Evolutionary conservation across 2,113 vertebrate species (phyloP).

Genomic region (Caretta caretta): DNA sequence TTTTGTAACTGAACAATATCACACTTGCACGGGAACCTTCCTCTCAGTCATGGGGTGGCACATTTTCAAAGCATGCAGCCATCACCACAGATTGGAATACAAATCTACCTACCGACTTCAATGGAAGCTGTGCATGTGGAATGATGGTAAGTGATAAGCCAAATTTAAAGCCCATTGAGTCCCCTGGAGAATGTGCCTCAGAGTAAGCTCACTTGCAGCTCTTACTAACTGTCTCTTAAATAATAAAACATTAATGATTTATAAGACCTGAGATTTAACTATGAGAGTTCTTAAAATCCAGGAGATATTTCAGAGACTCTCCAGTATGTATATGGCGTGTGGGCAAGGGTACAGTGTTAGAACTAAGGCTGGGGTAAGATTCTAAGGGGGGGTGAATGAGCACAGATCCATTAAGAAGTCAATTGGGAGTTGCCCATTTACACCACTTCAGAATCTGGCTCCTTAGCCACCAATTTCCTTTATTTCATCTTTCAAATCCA

Average conservation of each 20-base stretch:
- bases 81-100: not conserved
- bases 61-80: not conserved
- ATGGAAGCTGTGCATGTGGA: not conserved
- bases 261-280: not conserved
- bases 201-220: not conserved
- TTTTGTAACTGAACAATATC: not conserved
- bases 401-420: not conserved
- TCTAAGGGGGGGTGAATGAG: not conserved
- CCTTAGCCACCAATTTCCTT: not conserved
- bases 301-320: not conserved
- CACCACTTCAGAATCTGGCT: not conserved
- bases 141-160: fast-evolving
- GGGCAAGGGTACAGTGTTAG: not conserved
- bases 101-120: not conserved
- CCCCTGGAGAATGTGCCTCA: not conserved
- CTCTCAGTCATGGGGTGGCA: not conserved
- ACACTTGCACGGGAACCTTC: not conserved
- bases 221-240: not conserved
- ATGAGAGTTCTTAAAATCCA: not conserved
- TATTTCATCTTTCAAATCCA: not conserved
- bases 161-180: not conserved
- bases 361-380: not conserved
- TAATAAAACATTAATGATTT: not conserved
- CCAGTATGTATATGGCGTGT: fast-evolving
- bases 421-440: not conserved